These are phyloP conservation scores for Orientallactaga sibirica DNA, from an alignment of 2,797 vertebrate species.

Conservation along the genomic window DNA sequence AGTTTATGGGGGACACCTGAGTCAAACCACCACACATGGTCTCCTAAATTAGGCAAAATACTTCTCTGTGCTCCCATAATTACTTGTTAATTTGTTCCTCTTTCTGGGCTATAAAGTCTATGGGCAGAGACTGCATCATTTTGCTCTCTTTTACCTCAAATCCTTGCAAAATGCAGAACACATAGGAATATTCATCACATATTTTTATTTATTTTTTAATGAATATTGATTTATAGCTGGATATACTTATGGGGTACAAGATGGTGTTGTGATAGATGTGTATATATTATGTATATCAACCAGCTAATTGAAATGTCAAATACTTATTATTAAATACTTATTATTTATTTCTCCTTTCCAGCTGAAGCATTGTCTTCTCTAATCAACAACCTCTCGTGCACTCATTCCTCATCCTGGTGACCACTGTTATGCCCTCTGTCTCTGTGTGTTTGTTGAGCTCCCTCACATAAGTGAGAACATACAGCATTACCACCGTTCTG, in stretches of 20 bases:
- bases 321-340: background rate
- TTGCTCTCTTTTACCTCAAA: background rate
- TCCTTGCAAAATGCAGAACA: background rate
- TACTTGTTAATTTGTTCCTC: background rate
- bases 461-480: background rate
- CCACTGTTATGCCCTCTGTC: background rate
- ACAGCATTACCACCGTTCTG: background rate
- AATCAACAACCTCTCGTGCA: too few relatives aligned
- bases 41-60: background rate
- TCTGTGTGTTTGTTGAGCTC: background rate
- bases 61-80: background rate
- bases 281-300: background rate
- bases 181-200: background rate
- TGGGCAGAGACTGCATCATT: background rate
- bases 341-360: background rate
- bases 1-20: too few relatives aligned
- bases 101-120: background rate
- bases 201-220: constrained; percentile 20
- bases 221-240: background rate
- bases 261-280: background rate
- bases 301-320: background rate
- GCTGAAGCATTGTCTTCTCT: background rate
- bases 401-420: background rate
- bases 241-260: background rate
- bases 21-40: background rate